Conservation (phyloP, 2,113 vertebrate species). For the Leptocoma aspasia region DNA sequence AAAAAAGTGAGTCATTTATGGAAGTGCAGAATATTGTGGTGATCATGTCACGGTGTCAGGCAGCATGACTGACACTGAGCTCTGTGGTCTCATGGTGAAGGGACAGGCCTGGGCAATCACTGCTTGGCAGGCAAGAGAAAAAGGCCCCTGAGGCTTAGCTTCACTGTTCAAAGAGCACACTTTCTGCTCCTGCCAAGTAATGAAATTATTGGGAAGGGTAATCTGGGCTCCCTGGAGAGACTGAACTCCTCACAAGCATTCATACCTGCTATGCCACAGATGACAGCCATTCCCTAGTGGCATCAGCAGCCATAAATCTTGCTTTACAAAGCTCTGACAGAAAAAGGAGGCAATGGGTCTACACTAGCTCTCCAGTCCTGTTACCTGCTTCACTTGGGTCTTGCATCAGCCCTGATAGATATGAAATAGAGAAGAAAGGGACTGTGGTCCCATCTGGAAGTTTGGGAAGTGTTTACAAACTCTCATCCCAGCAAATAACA, state of each 20-base stretch:
- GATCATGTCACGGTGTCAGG: background rate
- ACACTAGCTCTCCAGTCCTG: background rate
- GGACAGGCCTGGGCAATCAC: background rate
- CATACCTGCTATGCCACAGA: background rate
- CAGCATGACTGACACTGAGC: background rate
- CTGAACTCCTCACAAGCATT: background rate
- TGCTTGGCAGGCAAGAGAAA: background rate
- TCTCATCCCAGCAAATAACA: background rate
- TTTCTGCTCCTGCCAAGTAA: background rate
- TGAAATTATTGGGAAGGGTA: background rate
- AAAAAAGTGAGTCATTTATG: background rate
- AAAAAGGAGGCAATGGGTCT: background rate
- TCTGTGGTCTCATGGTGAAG: background rate
- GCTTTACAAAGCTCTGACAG: background rate
- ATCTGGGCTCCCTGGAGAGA: background rate
- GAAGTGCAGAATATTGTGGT: background rate
- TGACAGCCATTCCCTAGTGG: background rate
- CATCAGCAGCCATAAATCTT: background rate
- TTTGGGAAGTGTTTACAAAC: background rate
- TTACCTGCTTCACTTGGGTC: background rate
- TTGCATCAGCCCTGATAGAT: background rate
- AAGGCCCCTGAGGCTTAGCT: background rate
- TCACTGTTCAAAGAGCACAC: background rate
- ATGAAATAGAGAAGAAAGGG: background rate
- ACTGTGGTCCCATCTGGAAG: background rate